phyloP scores from a whole-genome alignment of 2,797 vertebrate genomes.

The Menidia menidia region DNA sequence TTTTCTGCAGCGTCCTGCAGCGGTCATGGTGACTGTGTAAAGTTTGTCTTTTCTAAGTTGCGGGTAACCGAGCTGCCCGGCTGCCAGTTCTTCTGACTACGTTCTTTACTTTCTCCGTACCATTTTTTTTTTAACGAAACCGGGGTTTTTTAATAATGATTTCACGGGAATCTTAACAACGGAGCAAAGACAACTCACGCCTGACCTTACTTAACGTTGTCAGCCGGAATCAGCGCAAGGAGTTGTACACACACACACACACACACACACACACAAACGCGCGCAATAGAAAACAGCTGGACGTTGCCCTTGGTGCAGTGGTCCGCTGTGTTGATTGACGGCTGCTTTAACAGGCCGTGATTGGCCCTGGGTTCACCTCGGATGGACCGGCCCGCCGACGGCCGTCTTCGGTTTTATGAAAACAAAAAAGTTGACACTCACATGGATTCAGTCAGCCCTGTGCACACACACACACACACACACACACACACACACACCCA shows the following conservation, averaged over 20 bases:
- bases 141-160: constrained; percentile 44
- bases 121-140: constrained; percentile 37
- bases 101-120: constrained; percentile 31
- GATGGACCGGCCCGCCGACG: constrained; percentile 44
- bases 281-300: constrained; percentile 59
- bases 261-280: constrained; percentile 28
- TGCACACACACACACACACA: constrained; percentile 25
- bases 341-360: constrained; percentile 75
- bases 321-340: constrained; percentile 75
- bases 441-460: constrained; percentile 3
- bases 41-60: constrained; percentile 82
- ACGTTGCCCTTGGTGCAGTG: constrained; percentile 43
- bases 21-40: constrained; percentile 82
- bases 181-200: constrained; percentile 56
- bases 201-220: constrained; percentile 58
- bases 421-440: constrained; percentile 38
- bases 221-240: constrained; percentile 55
- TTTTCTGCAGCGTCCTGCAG: constrained; percentile 67
- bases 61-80: constrained; percentile 72
- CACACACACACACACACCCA: constrained; percentile 25
- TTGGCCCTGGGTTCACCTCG: constrained; percentile 82
- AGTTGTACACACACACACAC: constrained; percentile 15
- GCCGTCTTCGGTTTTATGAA: constrained; percentile 9
- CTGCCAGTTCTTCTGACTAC: constrained; percentile 49
- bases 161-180: constrained; percentile 44